These are phyloP conservation scores for Xanthia icteritia DNA, from an alignment of 2,888 invertebrate species.

Conservation along the genomic window DNA sequence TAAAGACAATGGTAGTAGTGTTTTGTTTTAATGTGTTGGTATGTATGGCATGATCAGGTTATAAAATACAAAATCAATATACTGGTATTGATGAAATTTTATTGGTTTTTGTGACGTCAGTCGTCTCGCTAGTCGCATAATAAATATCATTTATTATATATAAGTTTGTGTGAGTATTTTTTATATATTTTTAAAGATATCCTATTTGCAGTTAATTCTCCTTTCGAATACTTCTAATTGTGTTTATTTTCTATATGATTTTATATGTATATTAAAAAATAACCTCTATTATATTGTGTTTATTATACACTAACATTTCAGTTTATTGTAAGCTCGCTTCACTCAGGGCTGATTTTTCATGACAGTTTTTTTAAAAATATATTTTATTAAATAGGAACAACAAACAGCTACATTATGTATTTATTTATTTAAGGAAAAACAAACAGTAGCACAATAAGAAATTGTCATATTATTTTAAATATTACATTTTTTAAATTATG, in stretches of 20 bases:
- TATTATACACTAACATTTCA: background rate
- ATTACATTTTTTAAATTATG: too few relatives aligned
- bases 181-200: background rate
- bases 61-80: background rate
- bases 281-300: background rate
- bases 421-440: too few relatives aligned
- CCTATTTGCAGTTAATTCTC: background rate
- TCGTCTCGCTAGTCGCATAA: background rate
- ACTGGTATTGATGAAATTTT: slow-evolving; percentile 13
- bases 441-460: too few relatives aligned
- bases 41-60: slow-evolving; percentile 1
- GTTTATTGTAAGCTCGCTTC: background rate
- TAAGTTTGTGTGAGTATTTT: slow-evolving; percentile 13
- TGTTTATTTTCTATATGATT: slow-evolving; percentile 1
- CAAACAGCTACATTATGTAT: too few relatives aligned
- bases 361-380: background rate
- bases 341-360: background rate
- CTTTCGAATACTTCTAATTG: too few relatives aligned
- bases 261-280: background rate
- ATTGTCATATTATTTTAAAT: too few relatives aligned
- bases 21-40: background rate
- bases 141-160: slow-evolving; percentile 12
- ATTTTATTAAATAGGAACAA: too few relatives aligned
- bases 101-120: slow-evolving; percentile 11
- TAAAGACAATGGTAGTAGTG: background rate